These are phyloP conservation scores for Beroe forskalii DNA, from an alignment of 37 sponge, comb jelly and placozoan genomes.

Conservation along the genomic window DNA sequence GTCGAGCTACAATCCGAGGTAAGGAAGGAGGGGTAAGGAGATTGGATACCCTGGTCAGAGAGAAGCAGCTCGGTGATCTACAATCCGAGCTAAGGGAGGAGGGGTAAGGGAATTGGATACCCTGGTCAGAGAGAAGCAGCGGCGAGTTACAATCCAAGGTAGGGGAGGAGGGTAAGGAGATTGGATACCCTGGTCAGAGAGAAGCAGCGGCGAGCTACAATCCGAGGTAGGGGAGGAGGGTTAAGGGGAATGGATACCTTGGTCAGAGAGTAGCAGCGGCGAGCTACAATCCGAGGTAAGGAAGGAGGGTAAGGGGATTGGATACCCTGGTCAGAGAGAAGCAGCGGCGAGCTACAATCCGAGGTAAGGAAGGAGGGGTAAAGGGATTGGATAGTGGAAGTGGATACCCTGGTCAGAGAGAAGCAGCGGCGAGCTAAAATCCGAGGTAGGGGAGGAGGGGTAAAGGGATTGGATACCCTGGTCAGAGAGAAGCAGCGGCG, in stretches of 20 bases:
- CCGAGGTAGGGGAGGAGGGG: not conserved
- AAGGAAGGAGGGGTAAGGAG: too few relatives aligned
- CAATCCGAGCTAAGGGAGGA: constrained; percentile 44
- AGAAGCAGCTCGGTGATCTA: constrained; percentile 66
- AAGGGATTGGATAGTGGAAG: too few relatives aligned
- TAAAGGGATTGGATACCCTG: constrained; percentile 83
- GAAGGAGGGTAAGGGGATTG: too few relatives aligned
- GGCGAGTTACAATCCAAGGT: constrained; percentile 6
- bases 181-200: constrained; percentile 80
- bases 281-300: too few relatives aligned
- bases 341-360: constrained; percentile 12
- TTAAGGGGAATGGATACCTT: too few relatives aligned
- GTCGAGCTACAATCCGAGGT: constrained; percentile 35
- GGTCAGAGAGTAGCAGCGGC: too few relatives aligned
- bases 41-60: constrained; percentile 77
- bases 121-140: constrained; percentile 73
- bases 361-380: not conserved
- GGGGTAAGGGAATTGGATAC: constrained; percentile 91
- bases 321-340: constrained; percentile 79
- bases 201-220: constrained; percentile 57
- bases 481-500: constrained; percentile 70
- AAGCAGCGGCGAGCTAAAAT: constrained; percentile 54
- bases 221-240: not conserved
- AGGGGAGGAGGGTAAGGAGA: too few relatives aligned
- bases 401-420: constrained; percentile 79